These are phyloP conservation scores for Lutjanus argentimaculatus DNA, from an alignment of 2,797 vertebrate species.

Conservation along the genomic window DNA sequence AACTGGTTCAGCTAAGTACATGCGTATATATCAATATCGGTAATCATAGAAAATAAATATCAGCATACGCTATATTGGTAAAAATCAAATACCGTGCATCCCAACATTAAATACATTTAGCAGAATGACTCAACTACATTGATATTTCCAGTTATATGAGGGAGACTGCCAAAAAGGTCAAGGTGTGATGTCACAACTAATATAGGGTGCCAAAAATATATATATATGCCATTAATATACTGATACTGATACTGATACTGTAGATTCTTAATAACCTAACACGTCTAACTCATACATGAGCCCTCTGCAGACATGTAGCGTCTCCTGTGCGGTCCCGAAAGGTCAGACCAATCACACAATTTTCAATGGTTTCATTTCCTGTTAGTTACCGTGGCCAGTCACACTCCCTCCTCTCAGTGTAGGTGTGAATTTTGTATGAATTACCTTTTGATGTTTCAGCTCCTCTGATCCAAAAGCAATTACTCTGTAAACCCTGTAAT, in stretches of 20 bases:
- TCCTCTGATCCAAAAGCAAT: conserved; percentile 76
- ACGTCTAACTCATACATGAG: conserved; percentile 25
- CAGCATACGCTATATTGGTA: too few species aligned
- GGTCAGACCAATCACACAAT: conserved; percentile 75
- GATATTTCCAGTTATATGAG: neutral
- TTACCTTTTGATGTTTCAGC: conserved; percentile 77
- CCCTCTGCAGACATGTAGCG: conserved; percentile 35
- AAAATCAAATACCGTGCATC: too few species aligned
- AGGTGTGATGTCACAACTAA: conserved; percentile 25
- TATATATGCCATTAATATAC: neutral
- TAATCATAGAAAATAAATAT: too few species aligned
- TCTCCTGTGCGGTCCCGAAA: conserved; percentile 55
- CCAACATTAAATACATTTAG: neutral
- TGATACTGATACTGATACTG: conserved; percentile 9
- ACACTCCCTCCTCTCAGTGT: conserved; percentile 38
- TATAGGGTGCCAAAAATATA: conserved; percentile 12
- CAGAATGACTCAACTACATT: neutral
- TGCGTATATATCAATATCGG: too few species aligned
- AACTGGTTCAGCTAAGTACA: too few species aligned
- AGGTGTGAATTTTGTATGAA: conserved; percentile 71
- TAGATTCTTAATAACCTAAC: conserved; percentile 49
- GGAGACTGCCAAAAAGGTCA: conserved; percentile 37
- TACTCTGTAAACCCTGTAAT: conserved; percentile 66
- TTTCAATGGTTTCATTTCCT: conserved; percentile 70
- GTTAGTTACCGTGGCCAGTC: conserved; percentile 54